Conservation (phyloP, 2,113 vertebrate genomes). For the Numida meleagris region DNA sequence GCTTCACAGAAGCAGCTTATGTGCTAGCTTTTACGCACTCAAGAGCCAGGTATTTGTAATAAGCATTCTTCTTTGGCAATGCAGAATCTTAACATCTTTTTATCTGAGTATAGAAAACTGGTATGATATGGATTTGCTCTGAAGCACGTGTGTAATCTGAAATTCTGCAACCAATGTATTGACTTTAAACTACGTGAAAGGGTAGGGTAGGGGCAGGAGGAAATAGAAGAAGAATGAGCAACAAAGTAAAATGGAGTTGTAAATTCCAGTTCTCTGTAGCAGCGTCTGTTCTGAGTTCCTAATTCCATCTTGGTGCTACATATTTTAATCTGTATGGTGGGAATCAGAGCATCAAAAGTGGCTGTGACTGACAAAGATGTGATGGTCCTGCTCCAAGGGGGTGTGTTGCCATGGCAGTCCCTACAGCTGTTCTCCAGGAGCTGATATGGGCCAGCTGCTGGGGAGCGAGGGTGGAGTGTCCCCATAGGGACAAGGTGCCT, state of each 20-base stretch:
- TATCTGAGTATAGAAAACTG: background rate
- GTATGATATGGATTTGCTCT: background rate
- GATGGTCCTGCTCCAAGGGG: background rate
- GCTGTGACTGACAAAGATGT: background rate
- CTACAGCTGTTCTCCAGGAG: background rate
- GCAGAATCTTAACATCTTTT: background rate
- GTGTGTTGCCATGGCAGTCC: constrained; percentile 9
- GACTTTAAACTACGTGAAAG: background rate
- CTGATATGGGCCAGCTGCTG: constrained; percentile 25
- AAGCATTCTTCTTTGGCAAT: background rate
- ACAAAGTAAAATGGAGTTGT: background rate
- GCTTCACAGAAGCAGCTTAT: background rate
- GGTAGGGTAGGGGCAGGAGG: background rate
- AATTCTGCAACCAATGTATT: background rate
- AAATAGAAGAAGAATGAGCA: background rate
- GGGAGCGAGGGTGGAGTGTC: background rate
- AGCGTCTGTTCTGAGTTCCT: background rate
- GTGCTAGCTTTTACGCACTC: background rate
- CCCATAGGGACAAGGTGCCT: background rate
- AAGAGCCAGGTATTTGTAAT: background rate
- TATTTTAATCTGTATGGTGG: background rate
- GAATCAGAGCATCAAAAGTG: constrained; percentile 16
- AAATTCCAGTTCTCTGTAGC: background rate
- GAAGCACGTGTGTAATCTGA: background rate
- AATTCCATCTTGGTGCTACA: background rate